phyloP scores from a whole-genome alignment of 2,797 vertebrate genomes.

The Alectoris magna region DNA sequence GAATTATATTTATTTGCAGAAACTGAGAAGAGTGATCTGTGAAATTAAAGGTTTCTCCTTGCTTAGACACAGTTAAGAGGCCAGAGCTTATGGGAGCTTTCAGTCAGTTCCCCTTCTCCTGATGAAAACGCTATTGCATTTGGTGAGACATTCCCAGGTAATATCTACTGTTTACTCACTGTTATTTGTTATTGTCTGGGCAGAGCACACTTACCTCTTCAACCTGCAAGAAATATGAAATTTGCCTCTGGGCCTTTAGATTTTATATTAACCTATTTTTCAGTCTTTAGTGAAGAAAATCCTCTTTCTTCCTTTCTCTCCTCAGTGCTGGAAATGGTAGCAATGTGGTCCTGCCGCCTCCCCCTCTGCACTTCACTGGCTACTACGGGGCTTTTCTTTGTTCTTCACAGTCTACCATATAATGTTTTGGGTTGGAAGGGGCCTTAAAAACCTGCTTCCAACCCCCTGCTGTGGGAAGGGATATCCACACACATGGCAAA shows the following conservation, averaged over 20 bases:
- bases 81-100: not conserved
- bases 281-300: conserved; percentile 60
- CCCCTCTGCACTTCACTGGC: conserved; percentile 7
- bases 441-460: too few species aligned
- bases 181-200: conserved; percentile 40
- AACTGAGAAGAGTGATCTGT: not conserved
- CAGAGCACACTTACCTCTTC: not conserved
- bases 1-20: not conserved
- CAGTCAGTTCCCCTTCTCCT: not conserved
- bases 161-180: conserved; percentile 25
- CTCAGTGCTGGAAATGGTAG: conserved; percentile 9
- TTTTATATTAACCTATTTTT: conserved; percentile 76
- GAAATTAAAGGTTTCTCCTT: conserved; percentile 11
- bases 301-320: conserved; percentile 30
- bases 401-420: not conserved
- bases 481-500: not conserved
- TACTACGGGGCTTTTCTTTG: not conserved
- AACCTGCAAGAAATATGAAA: conserved; percentile 60
- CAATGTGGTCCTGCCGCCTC: not conserved
- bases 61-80: not conserved
- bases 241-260: conserved; percentile 62
- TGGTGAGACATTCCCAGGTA: conserved; percentile 1
- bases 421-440: too few species aligned
- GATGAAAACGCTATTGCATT: conserved; percentile 22
- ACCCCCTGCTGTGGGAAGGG: too few species aligned